Percentiles rank a stretch among this genome's conserved stretches.
These are phyloP conservation scores for Ladona fulva DNA, from an alignment of 1,140 invertebrate genomes.

Conservation along the genomic window DNA sequence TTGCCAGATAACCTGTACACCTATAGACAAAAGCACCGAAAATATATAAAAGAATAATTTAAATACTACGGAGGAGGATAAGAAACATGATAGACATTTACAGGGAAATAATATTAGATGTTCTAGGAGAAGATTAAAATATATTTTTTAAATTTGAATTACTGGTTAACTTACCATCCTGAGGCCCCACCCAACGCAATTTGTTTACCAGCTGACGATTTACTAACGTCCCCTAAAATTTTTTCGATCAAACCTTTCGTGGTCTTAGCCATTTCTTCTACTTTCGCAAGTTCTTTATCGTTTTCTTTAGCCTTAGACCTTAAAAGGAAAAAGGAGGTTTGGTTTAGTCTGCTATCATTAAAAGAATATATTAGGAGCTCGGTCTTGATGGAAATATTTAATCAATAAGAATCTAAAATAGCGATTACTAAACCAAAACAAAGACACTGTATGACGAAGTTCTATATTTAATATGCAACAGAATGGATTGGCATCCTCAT, in stretches of 20 bases:
- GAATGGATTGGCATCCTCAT: neutral
- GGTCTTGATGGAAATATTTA: neutral
- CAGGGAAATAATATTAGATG: neutral
- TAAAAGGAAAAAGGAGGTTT: neutral
- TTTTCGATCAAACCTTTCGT: constrained; percentile 59
- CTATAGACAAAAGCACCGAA: constrained; percentile 38
- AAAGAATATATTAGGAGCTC: neutral
- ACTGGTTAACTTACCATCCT: constrained; percentile 63
- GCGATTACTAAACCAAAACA: neutral
- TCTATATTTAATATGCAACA: neutral
- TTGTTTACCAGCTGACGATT: constrained; percentile 77
- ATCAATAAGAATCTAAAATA: neutral
- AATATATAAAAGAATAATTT: neutral
- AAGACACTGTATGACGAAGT: neutral
- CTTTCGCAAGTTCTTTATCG: constrained; percentile 34
- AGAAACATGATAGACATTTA: neutral
- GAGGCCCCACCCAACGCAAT: constrained; percentile 72
- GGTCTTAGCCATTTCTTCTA: constrained; percentile 51
- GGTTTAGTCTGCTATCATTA: neutral
- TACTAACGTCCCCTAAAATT: constrained; percentile 66
- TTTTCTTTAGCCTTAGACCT: constrained; percentile 26
- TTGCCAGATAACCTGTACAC: constrained; percentile 78
- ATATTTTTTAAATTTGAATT: constrained; percentile 15
- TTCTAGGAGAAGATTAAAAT: constrained; percentile 10
- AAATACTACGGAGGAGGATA: neutral